These are phyloP conservation scores for Climacteris rufus DNA, from an alignment of 2,113 vertebrate genomes.

Conservation along the genomic window DNA sequence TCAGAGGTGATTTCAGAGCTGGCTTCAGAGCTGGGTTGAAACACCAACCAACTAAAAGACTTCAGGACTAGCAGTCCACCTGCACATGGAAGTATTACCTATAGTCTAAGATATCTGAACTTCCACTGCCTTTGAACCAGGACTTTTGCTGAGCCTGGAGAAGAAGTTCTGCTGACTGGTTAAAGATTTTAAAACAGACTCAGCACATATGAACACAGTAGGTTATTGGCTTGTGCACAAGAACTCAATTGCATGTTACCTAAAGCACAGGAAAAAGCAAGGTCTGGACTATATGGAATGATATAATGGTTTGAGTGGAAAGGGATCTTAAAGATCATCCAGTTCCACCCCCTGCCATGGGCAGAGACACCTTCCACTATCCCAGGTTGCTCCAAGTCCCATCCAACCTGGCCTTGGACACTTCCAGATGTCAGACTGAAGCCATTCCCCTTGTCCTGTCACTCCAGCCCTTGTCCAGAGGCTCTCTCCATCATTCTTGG, in stretches of 20 bases:
- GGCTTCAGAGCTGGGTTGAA: background rate
- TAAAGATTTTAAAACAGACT: background rate
- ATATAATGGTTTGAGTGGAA: background rate
- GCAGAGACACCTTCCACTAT: background rate
- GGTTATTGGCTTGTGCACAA: background rate
- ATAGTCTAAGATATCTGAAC: background rate
- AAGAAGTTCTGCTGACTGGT: background rate
- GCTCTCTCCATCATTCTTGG: background rate
- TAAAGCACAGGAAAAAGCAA: background rate
- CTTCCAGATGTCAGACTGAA: fast-evolving
- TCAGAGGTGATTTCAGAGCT: background rate
- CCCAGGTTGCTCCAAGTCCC: background rate
- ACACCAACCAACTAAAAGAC: background rate
- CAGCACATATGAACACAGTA: background rate
- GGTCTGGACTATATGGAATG: background rate
- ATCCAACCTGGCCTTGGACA: background rate
- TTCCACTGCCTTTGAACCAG: background rate
- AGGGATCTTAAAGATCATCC: fast-evolving
- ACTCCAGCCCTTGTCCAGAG: fast-evolving
- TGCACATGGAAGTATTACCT: background rate
- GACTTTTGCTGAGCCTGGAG: background rate
- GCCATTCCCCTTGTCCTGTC: background rate
- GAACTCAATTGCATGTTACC: background rate
- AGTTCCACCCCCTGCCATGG: background rate
- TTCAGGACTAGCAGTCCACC: background rate